These are phyloP conservation scores for Clavelina lepadiformis DNA, from an alignment of 23 tunicate genomes.

Conservation along the genomic window DNA sequence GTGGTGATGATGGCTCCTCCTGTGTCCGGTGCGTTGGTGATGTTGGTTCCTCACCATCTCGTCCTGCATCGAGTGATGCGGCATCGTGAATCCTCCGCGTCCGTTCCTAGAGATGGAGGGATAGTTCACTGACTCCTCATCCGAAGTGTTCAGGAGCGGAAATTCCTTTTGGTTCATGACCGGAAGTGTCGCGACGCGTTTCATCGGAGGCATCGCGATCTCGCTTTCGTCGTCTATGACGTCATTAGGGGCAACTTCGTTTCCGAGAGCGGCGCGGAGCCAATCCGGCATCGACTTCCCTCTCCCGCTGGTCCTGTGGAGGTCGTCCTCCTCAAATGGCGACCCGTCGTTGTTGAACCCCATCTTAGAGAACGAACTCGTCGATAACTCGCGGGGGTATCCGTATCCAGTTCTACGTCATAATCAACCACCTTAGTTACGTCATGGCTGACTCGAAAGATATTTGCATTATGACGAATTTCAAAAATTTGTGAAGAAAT, in stretches of 20 bases:
- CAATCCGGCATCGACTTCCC: constrained; percentile 84
- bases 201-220: constrained; percentile 11
- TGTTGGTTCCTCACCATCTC: constrained; percentile 1
- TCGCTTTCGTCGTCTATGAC: constrained; percentile 42
- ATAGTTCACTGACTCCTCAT: constrained; percentile 83
- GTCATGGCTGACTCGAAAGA: too few species aligned
- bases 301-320: constrained; percentile 9
- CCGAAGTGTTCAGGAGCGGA: constrained; percentile 70
- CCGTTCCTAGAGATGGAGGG: constrained; percentile 82
- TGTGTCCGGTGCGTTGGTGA: background rate
- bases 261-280: constrained; percentile 82
- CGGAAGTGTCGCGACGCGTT: constrained; percentile 39
- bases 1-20: constrained; percentile 22
- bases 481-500: background rate
- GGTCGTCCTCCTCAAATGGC: constrained; percentile 29
- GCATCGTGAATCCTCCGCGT: constrained; percentile 7
- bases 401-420: constrained; percentile 32
- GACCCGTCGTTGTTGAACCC: constrained; percentile 16
- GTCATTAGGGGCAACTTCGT: constrained; percentile 35
- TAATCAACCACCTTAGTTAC: background rate
- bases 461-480: background rate
- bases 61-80: background rate
- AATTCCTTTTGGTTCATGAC: constrained; percentile 46
- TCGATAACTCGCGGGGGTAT: constrained; percentile 38
- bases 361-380: constrained; percentile 16